Base-by-base conservation (phyloP, 2,113 vertebrate genomes). In the Dipodomys stephensi region DNA sequence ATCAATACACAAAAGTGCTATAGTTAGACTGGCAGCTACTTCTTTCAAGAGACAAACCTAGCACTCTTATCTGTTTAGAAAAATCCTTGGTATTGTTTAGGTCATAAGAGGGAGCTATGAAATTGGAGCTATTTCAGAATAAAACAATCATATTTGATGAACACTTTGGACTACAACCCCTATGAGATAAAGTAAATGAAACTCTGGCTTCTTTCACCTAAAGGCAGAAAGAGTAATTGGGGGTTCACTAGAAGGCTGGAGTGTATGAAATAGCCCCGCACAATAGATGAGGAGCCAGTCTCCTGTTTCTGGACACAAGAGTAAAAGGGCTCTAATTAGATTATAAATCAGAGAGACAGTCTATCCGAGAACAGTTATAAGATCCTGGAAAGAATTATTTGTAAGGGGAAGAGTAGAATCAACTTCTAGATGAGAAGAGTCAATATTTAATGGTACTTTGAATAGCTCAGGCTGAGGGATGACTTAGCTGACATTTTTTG, bases 321-420 rank as follows among this genome's bases (percentile, higher is more conserved):
- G 92, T 71, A 93, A 96, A 96, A 93, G 87, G 78, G 44, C 82
- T 95, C 93, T 97, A 97, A 97, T 96, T 97, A 96, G 69, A 94
- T 96, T 93, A 92, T 97, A 97, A 94, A 93, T 95, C 92, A 95
- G 93, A 90, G 39, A 88, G 84, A 94, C 82, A 97, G 60, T 80
- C 67, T 87, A 72, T 62, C 32, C 74, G 86, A 49, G 71, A 95
- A 78, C 87, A 89, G 90, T 95, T 96, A 72, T 28, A 93, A 93
- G 74, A 94, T 73, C 35, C 65, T 87, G 35, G 71, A 93, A 88
- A 96, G 78, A 96, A 96, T 97, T 93, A 93, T 96, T 93, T 95
- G 53, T 95, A 96, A 88, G 76, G 25, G 19, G 84, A 93, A 92
- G 25, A 86, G 53, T 67, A 83, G 44, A 92, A 93, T 92, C 88